These are phyloP conservation scores for Clarias pachynema DNA, from an alignment of 2,797 vertebrate species.

Conservation along the genomic window DNA sequence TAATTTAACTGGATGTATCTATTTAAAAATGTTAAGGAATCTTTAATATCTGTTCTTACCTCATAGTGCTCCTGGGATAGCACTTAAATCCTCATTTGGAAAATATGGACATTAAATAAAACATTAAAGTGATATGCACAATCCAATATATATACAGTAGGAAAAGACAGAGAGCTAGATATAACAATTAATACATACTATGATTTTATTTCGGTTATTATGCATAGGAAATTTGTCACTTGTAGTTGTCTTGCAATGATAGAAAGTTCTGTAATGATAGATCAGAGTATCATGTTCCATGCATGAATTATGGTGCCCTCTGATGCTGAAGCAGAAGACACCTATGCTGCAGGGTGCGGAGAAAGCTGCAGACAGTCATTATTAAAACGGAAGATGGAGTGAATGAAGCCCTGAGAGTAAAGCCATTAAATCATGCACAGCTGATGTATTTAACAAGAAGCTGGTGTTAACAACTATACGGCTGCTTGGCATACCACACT, in stretches of 20 bases:
- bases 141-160: too few relatives aligned
- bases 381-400: neutral
- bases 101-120: neutral
- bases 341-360: neutral
- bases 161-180: too few relatives aligned
- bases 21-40: neutral
- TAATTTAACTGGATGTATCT: neutral
- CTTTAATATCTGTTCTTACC: neutral
- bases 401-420: neutral
- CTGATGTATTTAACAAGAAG: constrained; percentile 14
- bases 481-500: neutral
- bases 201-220: neutral
- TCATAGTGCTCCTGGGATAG: neutral
- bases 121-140: too few relatives aligned
- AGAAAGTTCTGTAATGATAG: neutral
- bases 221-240: neutral
- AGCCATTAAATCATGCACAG: constrained; percentile 4
- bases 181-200: neutral
- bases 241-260: neutral
- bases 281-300: neutral
- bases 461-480: constrained; percentile 10
- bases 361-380: neutral
- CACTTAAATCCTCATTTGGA: neutral
- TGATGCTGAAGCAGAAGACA: constrained; percentile 4
- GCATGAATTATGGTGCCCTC: neutral